phyloP scores from a whole-genome alignment of 2,797 vertebrate genomes.

The Siniperca obscura region DNA sequence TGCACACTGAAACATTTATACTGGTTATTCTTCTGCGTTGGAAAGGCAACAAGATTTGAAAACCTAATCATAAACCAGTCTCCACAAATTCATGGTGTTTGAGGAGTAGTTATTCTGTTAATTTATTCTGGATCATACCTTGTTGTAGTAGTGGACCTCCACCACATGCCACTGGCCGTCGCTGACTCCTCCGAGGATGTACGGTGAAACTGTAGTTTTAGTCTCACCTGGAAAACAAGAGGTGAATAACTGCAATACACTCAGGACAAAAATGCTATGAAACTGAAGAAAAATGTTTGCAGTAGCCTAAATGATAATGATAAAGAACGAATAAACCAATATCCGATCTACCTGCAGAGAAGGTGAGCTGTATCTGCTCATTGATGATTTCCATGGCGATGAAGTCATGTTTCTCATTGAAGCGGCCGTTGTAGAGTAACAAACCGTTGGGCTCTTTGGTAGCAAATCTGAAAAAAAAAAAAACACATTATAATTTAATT shows the following conservation, averaged over 20 bases:
- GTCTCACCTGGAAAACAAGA: constrained; percentile 87
- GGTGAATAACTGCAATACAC: constrained; percentile 12
- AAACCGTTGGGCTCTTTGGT: constrained; percentile 90
- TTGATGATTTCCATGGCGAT: constrained; percentile 94
- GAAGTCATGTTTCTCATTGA: constrained; percentile 97
- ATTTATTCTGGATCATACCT: constrained; percentile 80
- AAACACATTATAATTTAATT: neutral
- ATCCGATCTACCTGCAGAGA: constrained; percentile 88
- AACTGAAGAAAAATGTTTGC: neutral
- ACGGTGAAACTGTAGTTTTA: constrained; percentile 91
- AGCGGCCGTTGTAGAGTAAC: constrained; percentile 95
- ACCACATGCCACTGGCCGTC: constrained; percentile 95
- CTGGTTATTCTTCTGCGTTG: neutral
- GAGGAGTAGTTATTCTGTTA: neutral
- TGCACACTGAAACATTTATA: neutral
- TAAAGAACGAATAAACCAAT: neutral
- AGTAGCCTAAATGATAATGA: neutral
- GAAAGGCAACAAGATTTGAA: neutral
- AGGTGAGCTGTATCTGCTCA: constrained; percentile 94
- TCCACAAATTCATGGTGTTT: neutral
- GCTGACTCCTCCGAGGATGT: constrained; percentile 90
- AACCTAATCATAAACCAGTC: neutral
- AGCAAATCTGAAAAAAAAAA: constrained; percentile 87
- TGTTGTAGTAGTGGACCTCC: constrained; percentile 95
- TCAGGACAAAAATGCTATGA: neutral